Percentiles rank a stretch among this genome's conserved stretches.
Evolutionary conservation across 1,140 invertebrate genomes (phyloP).

Genomic region (Nasonia vitripennis): DNA sequence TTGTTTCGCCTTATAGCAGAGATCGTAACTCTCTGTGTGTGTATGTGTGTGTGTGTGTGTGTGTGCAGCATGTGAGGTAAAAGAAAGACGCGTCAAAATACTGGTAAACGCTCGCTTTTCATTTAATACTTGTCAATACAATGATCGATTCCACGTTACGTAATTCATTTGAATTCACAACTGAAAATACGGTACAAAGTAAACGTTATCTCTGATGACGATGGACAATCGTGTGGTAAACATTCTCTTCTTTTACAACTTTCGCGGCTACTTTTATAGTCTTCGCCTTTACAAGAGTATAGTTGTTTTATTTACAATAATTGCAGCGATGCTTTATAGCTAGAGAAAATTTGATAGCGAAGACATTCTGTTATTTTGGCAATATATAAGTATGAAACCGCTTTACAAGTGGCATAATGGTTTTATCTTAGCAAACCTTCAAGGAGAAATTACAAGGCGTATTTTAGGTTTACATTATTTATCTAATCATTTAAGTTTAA

Average conservation of each 20-base stretch:
- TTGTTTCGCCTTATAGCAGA: not conserved
- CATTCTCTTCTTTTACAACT: constrained; percentile 25
- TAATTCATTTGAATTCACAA: constrained; percentile 11
- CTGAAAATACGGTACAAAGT: constrained; percentile 14
- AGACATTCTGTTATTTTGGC: constrained; percentile 2
- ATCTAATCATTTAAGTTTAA: not conserved
- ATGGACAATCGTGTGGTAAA: constrained; percentile 27
- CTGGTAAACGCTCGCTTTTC: constrained; percentile 21
- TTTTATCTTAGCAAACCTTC: constrained; percentile 50
- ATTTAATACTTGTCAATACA: constrained; percentile 30
- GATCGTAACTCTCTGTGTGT: not conserved
- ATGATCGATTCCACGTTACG: constrained; percentile 13
- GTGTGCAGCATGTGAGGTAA: not conserved
- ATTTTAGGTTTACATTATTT: constrained; percentile 1
- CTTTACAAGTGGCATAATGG: constrained; percentile 43
- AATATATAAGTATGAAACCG: constrained; percentile 61
- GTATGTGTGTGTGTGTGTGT: not conserved
- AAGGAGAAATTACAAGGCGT: constrained; percentile 41
- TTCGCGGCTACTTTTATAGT: constrained; percentile 17
- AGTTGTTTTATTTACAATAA: constrained; percentile 45
- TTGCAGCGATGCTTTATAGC: not conserved
- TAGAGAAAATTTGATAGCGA: not conserved
- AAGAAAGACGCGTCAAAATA: constrained; percentile 34
- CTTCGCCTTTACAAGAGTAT: constrained; percentile 24
- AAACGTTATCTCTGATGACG: constrained; percentile 28